phyloP scores from a whole-genome alignment of 2,888 invertebrate species.

The Diploptera punctata region DNA sequence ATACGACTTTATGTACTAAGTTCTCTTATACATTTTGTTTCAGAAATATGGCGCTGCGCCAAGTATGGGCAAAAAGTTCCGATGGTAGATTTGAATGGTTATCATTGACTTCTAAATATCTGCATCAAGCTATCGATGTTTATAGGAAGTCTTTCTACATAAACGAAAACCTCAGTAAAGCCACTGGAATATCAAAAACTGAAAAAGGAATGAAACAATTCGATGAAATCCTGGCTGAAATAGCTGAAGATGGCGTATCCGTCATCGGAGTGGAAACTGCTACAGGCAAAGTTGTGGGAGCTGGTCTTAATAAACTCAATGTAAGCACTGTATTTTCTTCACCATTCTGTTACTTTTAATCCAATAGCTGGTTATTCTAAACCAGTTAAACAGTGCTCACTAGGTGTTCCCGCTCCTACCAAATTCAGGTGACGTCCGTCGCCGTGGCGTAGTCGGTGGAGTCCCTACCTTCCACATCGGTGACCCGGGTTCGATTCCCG shows the following conservation, averaged over 20 bases:
- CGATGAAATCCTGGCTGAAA: not conserved
- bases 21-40: no score
- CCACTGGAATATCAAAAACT: not conserved
- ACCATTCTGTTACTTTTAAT: no score
- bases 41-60: not conserved
- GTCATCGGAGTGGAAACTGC: conserved; percentile 64
- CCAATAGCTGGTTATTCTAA: no score
- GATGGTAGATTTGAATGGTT: not conserved
- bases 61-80: not conserved
- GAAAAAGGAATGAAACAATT: not conserved
- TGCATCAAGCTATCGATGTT: not conserved
- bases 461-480: no score
- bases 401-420: no score
- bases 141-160: conserved; percentile 11
- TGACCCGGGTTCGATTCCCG: no score
- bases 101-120: not conserved
- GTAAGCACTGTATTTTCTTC: no score
- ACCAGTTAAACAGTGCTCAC: no score
- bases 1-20: no score
- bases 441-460: no score
- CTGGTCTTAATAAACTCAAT: conserved; percentile 73
- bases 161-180: not conserved
- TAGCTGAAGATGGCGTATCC: conserved; percentile 68
- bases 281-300: conserved; percentile 64
- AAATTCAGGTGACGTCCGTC: no score